Evolutionary conservation across 2,797 vertebrate genomes (phyloP).

Genomic region (Argya squamiceps): DNA sequence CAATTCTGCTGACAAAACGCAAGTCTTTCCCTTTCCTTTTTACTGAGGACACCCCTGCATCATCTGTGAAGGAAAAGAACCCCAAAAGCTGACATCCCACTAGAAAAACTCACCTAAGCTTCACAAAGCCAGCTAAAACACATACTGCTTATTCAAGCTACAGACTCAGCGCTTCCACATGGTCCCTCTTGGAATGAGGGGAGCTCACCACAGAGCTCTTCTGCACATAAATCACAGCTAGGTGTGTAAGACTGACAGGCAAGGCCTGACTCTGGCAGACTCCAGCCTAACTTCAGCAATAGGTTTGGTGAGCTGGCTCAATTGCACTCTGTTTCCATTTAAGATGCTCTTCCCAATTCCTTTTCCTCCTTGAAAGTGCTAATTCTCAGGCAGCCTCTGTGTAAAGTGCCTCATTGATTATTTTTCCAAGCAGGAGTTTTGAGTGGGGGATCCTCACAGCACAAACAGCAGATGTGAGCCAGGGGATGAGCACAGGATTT

Average conservation of each 20-base stretch:
- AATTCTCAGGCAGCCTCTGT: not conserved
- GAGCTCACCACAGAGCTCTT: not conserved
- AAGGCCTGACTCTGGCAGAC: not conserved
- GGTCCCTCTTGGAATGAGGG: not conserved
- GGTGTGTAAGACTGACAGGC: not conserved
- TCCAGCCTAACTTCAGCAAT: not conserved
- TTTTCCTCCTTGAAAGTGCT: not conserved
- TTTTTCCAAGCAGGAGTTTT: not conserved
- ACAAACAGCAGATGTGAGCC: not conserved
- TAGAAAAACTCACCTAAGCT: not conserved
- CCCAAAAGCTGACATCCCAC: not conserved
- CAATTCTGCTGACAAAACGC: not conserved
- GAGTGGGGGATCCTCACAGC: not conserved
- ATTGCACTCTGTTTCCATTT: not conserved
- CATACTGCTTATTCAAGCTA: not conserved
- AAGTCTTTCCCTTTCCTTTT: not conserved
- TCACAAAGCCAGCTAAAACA: not conserved
- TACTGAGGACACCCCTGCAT: not conserved
- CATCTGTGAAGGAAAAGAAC: not conserved
- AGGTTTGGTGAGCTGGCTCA: not conserved
- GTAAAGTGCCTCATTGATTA: not conserved
- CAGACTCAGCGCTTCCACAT: not conserved
- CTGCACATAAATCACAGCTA: not conserved
- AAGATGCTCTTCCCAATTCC: not conserved
- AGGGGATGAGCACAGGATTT: not conserved